phyloP scores from a whole-genome alignment of 2,797 vertebrate genomes.

The Pangasius larnaudii region DNA sequence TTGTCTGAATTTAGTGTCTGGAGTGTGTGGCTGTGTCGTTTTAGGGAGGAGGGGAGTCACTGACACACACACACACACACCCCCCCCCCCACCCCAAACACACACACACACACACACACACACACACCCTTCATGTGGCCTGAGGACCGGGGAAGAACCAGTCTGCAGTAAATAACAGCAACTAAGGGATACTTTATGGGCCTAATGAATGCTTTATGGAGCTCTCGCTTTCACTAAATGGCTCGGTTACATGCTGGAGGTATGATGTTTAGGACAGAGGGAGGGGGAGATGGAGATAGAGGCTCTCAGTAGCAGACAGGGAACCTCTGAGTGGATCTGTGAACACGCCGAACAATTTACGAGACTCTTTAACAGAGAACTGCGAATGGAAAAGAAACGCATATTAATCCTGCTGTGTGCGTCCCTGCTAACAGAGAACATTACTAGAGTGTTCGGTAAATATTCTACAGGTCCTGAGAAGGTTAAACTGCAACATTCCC shows the following conservation, averaged over 20 bases:
- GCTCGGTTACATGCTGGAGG: slow-evolving; percentile 38
- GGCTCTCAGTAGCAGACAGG: slow-evolving; percentile 14
- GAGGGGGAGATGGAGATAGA: slow-evolving; percentile 2
- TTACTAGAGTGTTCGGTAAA: not conserved
- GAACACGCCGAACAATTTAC: slow-evolving; percentile 4
- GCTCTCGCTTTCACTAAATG: slow-evolving; percentile 56
- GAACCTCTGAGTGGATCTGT: slow-evolving; percentile 38
- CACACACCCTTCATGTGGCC: not conserved
- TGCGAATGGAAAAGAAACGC: not conserved
- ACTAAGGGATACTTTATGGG: slow-evolving; percentile 59
- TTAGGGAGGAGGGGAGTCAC: slow-evolving; percentile 24
- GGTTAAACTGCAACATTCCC: not conserved
- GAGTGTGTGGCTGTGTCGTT: slow-evolving; percentile 21
- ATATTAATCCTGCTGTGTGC: slow-evolving; percentile 4
- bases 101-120: no score
- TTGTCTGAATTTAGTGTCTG: slow-evolving; percentile 44
- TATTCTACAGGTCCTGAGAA: not conserved
- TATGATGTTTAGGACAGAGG: slow-evolving; percentile 30
- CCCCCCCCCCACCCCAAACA: no score
- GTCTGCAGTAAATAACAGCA: slow-evolving; percentile 59
- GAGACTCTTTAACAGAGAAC: slow-evolving; percentile 16
- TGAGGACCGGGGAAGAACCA: slow-evolving; percentile 38
- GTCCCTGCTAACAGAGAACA: not conserved
- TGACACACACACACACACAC: not conserved
- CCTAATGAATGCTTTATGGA: slow-evolving; percentile 65